Conservation (phyloP, 2,888 invertebrate genomes). For the Lamproptera curius region DNA sequence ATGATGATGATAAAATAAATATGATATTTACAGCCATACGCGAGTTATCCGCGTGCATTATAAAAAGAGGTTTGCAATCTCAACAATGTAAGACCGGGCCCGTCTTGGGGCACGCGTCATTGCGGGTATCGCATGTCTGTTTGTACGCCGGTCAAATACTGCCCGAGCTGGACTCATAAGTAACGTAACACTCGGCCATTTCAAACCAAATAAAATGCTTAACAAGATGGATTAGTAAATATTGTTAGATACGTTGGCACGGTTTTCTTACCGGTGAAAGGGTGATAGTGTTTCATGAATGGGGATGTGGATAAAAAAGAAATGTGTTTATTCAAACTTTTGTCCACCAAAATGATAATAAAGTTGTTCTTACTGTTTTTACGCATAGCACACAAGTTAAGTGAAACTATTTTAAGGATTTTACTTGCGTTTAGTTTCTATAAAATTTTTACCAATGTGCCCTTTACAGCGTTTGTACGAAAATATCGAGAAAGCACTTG, state of each 20-base stretch:
- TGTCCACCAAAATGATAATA: no score
- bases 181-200: constrained; percentile 22
- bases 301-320: background rate
- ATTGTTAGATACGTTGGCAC: constrained; percentile 10
- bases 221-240: constrained; percentile 18
- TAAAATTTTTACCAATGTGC: no score
- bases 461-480: no score
- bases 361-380: no score
- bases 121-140: constrained; percentile 18
- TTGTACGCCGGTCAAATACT: constrained; percentile 17
- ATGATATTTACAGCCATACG: no score
- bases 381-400: no score
- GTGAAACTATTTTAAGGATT: no score
- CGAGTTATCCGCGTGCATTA: no score
- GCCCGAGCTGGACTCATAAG: constrained; percentile 20
- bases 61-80: no score
- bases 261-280: constrained; percentile 12
- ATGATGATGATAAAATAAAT: no score
- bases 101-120: constrained; percentile 3
- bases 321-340: background rate
- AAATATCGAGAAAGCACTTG: no score
- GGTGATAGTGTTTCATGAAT: background rate
- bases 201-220: constrained; percentile 21
- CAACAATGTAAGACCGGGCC: constrained; percentile 13
- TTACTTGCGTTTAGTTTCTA: no score